phyloP scores from a whole-genome alignment of 2,113 vertebrate genomes.

The Antigone vipio region DNA sequence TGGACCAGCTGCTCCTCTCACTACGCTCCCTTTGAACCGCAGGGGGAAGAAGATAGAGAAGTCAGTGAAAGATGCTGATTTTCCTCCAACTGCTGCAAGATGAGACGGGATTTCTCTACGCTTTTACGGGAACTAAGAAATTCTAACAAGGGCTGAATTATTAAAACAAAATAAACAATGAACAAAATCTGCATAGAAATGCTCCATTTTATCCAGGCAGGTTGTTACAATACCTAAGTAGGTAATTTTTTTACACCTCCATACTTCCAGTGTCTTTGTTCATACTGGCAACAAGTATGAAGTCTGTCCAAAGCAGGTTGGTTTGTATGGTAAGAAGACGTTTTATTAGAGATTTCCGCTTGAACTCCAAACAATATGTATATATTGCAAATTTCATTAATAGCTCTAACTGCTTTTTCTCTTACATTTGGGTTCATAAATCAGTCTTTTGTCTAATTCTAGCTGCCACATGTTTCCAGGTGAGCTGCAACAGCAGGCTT shows the following conservation, averaged over 20 bases:
- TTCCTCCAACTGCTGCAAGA: not conserved
- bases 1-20: not conserved
- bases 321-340: not conserved
- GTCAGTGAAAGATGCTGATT: not conserved
- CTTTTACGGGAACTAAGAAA: rapidly evolving
- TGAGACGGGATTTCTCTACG: not conserved
- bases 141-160: not conserved
- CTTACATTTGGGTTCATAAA: not conserved
- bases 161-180: not conserved
- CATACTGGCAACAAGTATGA: not conserved
- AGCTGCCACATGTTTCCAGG: not conserved
- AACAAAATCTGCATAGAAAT: not conserved
- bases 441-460: not conserved
- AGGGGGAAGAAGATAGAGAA: rapidly evolving
- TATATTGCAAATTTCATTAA: not conserved
- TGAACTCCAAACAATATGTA: not conserved
- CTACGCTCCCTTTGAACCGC: rapidly evolving
- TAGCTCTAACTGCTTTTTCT: not conserved
- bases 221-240: not conserved
- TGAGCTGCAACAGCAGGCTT: not conserved
- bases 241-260: not conserved
- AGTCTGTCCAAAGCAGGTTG: not conserved
- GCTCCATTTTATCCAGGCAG: not conserved
- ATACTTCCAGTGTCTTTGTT: not conserved
- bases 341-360: not conserved